A percentile compares a stretch with the other conserved stretches of the same genome.
phyloP scores from a whole-genome alignment of 2,113 vertebrate species.

The Podocnemis expansa region DNA sequence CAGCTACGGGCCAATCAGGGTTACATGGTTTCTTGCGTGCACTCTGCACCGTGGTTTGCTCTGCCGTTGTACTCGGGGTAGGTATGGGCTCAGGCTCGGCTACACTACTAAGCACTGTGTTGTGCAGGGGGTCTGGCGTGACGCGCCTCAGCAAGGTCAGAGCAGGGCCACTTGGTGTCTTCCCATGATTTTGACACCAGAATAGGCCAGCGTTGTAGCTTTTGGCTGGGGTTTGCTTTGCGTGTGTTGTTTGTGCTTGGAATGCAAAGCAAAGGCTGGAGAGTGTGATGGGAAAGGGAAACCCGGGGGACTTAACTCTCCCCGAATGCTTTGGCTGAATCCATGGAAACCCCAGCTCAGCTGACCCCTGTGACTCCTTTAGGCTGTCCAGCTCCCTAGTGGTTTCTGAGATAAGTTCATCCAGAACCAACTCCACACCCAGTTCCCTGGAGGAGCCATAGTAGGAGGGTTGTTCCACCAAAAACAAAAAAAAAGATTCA shows the following conservation, averaged over 20 bases:
- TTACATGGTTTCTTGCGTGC: neutral
- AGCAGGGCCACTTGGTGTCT: fast-evolving
- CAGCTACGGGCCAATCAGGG: neutral
- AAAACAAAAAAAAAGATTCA: no score
- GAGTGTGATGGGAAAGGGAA: neutral
- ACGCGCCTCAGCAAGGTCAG: fast-evolving
- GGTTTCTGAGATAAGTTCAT: constrained; percentile 36
- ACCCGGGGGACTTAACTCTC: neutral
- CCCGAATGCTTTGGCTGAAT: neutral
- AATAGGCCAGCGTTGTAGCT: neutral
- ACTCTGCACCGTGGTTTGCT: neutral
- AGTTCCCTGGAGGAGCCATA: neutral
- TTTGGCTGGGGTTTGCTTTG: neutral
- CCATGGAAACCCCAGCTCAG: constrained; percentile 10
- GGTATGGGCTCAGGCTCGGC: neutral
- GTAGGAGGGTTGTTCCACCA: no score
- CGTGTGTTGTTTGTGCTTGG: fast-evolving
- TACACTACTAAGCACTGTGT: neutral
- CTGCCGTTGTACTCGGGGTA: neutral
- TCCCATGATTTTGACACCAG: neutral
- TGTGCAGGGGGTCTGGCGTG: neutral
- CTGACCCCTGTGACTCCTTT: neutral
- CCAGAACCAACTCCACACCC: neutral
- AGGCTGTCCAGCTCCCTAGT: neutral
- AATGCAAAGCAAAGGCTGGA: neutral